phyloP scores from a whole-genome alignment of 2,113 vertebrate genomes.

The Dasyurus viverrinus region DNA sequence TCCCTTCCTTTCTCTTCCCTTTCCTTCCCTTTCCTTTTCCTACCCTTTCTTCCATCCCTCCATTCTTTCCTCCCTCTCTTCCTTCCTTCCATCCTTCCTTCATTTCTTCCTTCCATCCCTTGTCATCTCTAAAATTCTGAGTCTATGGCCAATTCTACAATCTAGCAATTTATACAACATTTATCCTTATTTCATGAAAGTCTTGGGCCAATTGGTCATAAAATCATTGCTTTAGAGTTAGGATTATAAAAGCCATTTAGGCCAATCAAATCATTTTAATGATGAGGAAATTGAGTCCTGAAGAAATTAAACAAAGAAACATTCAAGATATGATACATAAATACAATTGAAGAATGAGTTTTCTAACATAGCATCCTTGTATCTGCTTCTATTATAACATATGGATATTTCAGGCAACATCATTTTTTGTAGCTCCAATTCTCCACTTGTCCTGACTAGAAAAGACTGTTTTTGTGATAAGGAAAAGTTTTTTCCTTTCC shows the following conservation, averaged over 20 bases:
- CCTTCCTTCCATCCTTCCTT: not conserved
- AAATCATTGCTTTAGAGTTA: not conserved
- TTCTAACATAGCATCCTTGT: not conserved
- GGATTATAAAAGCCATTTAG: not conserved
- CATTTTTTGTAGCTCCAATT: not conserved
- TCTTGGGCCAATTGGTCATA: not conserved
- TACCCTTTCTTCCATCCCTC: not conserved
- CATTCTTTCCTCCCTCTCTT: too few relatives aligned
- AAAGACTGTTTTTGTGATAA: conserved; percentile 42
- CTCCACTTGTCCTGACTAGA: conserved; percentile 13
- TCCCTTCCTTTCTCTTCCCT: too few relatives aligned
- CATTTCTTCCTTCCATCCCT: not conserved
- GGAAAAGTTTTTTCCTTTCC: conserved; percentile 26
- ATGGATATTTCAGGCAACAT: conserved; percentile 17
- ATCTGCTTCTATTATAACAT: not conserved
- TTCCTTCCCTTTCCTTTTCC: too few relatives aligned
- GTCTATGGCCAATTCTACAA: not conserved
- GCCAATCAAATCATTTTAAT: not conserved
- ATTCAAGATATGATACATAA: not conserved
- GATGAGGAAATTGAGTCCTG: not conserved
- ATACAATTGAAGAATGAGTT: not conserved
- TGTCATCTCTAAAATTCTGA: not conserved
- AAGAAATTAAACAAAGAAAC: not conserved
- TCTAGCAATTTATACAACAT: not conserved
- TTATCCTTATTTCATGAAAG: not conserved